phyloP scores from a whole-genome alignment of 2,888 invertebrate genomes.

The Diachrysia chrysitis region DNA sequence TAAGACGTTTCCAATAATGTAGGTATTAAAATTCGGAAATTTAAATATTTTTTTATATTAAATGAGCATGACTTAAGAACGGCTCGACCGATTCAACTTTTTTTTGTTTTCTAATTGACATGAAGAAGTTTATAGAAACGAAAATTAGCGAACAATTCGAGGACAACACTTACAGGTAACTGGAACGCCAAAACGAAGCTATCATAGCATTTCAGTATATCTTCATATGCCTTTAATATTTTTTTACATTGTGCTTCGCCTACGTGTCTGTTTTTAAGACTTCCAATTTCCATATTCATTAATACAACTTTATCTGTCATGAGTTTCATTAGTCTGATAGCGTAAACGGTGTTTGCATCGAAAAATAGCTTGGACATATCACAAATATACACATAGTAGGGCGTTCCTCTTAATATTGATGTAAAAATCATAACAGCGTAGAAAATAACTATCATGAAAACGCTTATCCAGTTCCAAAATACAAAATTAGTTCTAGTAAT shows the following conservation, averaged over 20 bases:
- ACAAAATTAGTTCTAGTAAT: background rate
- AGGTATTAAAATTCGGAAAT: too few relatives aligned
- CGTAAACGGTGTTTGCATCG: constrained; percentile 31
- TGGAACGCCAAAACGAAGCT: constrained; percentile 25
- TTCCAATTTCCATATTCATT: constrained; percentile 13
- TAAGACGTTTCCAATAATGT: too few relatives aligned
- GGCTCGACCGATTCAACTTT: too few relatives aligned
- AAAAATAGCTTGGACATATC: constrained; percentile 15
- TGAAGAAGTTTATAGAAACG: background rate
- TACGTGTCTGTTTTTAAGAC: background rate
- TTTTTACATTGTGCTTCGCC: background rate
- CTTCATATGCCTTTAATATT: constrained; percentile 24
- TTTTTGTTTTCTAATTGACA: too few relatives aligned
- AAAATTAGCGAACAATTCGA: too few relatives aligned
- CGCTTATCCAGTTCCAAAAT: background rate
- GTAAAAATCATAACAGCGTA: background rate
- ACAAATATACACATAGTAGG: background rate
- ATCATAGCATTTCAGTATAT: constrained; percentile 32
- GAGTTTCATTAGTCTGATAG: constrained; percentile 27
- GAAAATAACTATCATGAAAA: background rate
- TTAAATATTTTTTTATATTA: too few relatives aligned
- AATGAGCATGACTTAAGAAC: too few relatives aligned
- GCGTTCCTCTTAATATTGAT: too few relatives aligned
- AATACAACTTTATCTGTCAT: constrained; percentile 28
- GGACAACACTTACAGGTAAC: constrained; percentile 32